phyloP scores from a whole-genome alignment of 2,113 vertebrate species.

The Bujurquina vittata region DNA sequence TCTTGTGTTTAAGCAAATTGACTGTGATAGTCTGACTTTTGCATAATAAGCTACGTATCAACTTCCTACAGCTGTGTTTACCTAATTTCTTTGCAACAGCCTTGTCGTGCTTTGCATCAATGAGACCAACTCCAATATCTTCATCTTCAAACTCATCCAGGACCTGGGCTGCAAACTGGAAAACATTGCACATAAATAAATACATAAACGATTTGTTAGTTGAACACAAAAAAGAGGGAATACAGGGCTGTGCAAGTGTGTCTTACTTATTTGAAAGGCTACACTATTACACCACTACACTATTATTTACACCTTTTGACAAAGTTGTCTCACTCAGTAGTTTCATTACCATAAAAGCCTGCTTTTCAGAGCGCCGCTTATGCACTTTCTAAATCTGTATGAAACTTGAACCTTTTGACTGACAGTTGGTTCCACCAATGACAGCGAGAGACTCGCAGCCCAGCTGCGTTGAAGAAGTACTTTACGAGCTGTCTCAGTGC shows the following conservation, averaged over 20 bases:
- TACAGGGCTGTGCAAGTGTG: background rate
- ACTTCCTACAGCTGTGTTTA: constrained; percentile 48
- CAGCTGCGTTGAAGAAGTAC: constrained; percentile 46
- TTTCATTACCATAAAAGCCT: constrained; percentile 80
- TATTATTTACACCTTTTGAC: constrained; percentile 24
- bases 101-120: constrained; percentile 88
- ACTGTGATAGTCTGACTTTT: background rate
- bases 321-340: constrained; percentile 22
- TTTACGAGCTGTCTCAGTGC: constrained; percentile 40
- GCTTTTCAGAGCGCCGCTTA: constrained; percentile 67
- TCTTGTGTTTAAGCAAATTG: background rate
- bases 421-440: constrained; percentile 73
- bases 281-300: background rate
- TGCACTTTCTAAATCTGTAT: constrained; percentile 82
- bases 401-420: constrained; percentile 78
- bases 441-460: constrained; percentile 5
- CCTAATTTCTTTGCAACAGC: constrained; percentile 90
- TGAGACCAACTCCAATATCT: constrained; percentile 87
- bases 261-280: background rate
- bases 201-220: background rate
- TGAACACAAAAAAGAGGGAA: background rate
- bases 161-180: constrained; percentile 91
- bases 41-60: background rate
- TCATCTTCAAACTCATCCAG: constrained; percentile 90
- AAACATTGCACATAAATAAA: constrained; percentile 22